Evolutionary conservation across 2,113 vertebrate genomes (phyloP), one percentile per base, ranked within the genome.

Genomic region (Emydocephalus ijimae): DNA sequence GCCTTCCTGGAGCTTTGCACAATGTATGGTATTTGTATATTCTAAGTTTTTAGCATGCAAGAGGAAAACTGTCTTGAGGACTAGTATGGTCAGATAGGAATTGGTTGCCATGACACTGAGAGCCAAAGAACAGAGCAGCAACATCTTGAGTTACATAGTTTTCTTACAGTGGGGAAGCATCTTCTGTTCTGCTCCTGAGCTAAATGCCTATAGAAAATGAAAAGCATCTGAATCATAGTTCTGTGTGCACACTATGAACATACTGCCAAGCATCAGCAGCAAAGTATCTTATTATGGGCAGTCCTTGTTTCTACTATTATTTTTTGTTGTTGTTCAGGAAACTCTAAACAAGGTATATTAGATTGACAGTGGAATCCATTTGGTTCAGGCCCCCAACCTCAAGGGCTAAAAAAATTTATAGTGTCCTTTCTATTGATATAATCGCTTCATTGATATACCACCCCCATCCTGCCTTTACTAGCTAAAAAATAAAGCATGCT

Each of bases 81-180:
- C 0, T 94, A 12, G 18, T 26, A 86, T 55, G 91, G 86, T 87
- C 57, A 26, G 43, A 23, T 15, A 87, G 69, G 90, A 90, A 85
- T 54, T 74, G 90, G 69, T 91, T 96, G 59, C 90, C 26, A 52
- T 94, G 92, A 74, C 39, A 85, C 54, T 91, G 39, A 93, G 92
- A 90, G 61, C 34, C 92, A 89, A 94, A 89, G 93, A 95, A 69
- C 29, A 91, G 93, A 90, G 57, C 89, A 95, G 45, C 61, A 87
- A 89, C 91, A 89, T 90, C 69, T 86, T 94, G 95, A 89, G 61
- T 92, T 93, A 64, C 45, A 34, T 90, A 4, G 23, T 85, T 54
- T 14, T 61, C 74, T 26, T 45, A 18, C 8, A 20, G 86, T 24
- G 64, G n/a, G 91, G 89, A 12, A 87, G 88, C 52, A 69, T 92